These are phyloP conservation scores for Portunus trituberculatus DNA, from an alignment of 1,140 invertebrate species.

Conservation along the genomic window DNA sequence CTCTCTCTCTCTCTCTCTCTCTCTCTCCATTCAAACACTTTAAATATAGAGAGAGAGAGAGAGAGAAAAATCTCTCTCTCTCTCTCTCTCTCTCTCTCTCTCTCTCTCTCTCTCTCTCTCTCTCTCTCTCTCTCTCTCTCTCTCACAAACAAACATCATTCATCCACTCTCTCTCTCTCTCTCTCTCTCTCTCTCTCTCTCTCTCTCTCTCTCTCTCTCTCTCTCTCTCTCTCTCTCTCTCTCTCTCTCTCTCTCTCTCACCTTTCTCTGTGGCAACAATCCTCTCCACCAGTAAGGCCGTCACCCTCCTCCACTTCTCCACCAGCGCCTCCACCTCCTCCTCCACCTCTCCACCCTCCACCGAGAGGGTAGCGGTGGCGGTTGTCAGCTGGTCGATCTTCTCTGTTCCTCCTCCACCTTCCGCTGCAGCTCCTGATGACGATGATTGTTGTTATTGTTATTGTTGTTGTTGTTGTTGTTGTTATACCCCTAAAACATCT, in stretches of 20 bases:
- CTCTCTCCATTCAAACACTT: too few species aligned
- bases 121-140: constrained; percentile 49
- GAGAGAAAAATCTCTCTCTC: too few species aligned
- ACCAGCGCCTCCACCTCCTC: constrained; percentile 54
- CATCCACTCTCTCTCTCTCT: not conserved
- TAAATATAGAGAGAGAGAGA: too few species aligned
- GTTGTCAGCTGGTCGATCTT: constrained; percentile 58
- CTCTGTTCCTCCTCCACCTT: constrained; percentile 59
- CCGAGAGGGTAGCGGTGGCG: not conserved
- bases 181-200: too few species aligned
- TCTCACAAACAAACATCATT: too few species aligned
- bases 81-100: too few species aligned
- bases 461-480: too few species aligned
- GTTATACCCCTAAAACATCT: too few species aligned
- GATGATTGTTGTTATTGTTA: too few species aligned
- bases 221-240: not conserved
- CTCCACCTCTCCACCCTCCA: constrained; percentile 33
- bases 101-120: not conserved
- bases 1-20: constrained; percentile 48
- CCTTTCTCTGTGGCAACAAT: constrained; percentile 56
- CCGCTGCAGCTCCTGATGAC: constrained; percentile 41
- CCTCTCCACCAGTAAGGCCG: constrained; percentile 27
- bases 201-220: too few species aligned
- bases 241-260: not conserved
- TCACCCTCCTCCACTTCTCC: constrained; percentile 58